Base-by-base conservation (phyloP, 1,140 invertebrate species). In the Pachypeltis micranthus region DNA sequence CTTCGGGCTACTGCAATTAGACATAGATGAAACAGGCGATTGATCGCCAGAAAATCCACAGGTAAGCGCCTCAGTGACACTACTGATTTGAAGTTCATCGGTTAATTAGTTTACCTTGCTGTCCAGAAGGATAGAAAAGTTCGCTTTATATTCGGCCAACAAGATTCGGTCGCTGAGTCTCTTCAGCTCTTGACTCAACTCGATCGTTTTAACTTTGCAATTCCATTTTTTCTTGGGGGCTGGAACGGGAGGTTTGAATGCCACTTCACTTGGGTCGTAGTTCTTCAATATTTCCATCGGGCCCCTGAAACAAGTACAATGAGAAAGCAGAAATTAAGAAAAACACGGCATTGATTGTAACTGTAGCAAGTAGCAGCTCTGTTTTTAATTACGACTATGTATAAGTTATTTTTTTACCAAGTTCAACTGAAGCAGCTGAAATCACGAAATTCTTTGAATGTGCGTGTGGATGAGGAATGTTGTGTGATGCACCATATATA, bases 221-320 rank as follows among this genome's bases (percentile, higher is more conserved):
- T 44, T 24, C 4, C 28, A 34, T 29, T 54, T 63, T 29, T 72
- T 73, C 56, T 72, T 76, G 1, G 80, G 81, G 12, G 80, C 70
- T 1, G 81, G 78, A 39, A 86, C 76, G 0, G 81, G 66, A 0
- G 83, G 84, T 71, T 84, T 84, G 65, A 86, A 85, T 1, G 78
- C 75, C 78, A 86, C 83, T 69, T 81, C 73, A 0, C 78, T 79
- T 62, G 82, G 81, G 71, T 84, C 79, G 72, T 79, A 86, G 31
- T 79, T 69, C 0, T 74, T 69, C 68, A 78, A 83, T 10, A 84
- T 71, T 61, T 85, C 77, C 51, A 78, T 75, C 0, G 76, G 69
- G 16, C 75, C 72, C 26, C 77, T 79, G 65, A 57, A 75, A 72
- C 73, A 69, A 25, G 29, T 63, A 64, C 62, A 47, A 56, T 31